These are phyloP conservation scores for Periparus ater DNA, from an alignment of 2,797 vertebrate genomes.

Conservation along the genomic window DNA sequence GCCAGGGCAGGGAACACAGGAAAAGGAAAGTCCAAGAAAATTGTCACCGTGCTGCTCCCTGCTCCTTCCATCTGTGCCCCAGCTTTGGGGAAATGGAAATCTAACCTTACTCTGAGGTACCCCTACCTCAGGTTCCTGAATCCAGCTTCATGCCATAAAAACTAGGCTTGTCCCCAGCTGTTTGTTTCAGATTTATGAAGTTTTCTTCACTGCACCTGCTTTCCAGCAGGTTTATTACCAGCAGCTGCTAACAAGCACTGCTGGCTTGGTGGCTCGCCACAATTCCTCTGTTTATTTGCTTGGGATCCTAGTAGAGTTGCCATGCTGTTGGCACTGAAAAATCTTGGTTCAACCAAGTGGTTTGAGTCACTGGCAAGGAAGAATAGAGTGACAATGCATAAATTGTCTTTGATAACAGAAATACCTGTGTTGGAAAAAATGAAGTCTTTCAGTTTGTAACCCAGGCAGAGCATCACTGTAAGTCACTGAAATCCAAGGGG, in stretches of 20 bases:
- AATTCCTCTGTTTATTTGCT: slow-evolving; percentile 14
- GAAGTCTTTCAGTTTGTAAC: neutral
- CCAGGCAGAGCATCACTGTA: neutral
- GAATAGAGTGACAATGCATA: neutral
- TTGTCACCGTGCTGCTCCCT: neutral
- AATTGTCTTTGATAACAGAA: neutral
- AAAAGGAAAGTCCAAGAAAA: neutral
- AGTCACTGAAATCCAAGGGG: neutral
- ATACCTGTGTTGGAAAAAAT: neutral
- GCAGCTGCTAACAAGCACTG: slow-evolving; percentile 41
- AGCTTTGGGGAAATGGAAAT: neutral
- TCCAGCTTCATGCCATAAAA: neutral
- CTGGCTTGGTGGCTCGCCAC: neutral
- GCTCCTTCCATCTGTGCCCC: rapidly evolving
- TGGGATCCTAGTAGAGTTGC: neutral
- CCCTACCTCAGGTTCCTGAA: neutral
- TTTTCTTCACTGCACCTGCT: neutral
- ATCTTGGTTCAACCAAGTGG: neutral
- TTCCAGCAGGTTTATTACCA: slow-evolving; percentile 33
- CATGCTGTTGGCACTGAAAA: neutral
- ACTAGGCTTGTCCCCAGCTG: neutral
- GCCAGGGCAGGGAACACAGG: neutral
- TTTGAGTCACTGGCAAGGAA: neutral
- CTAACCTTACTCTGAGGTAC: neutral
- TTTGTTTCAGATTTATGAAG: neutral